Conservation (phyloP, 2,888 invertebrate genomes). For the Lapara coniferarum region DNA sequence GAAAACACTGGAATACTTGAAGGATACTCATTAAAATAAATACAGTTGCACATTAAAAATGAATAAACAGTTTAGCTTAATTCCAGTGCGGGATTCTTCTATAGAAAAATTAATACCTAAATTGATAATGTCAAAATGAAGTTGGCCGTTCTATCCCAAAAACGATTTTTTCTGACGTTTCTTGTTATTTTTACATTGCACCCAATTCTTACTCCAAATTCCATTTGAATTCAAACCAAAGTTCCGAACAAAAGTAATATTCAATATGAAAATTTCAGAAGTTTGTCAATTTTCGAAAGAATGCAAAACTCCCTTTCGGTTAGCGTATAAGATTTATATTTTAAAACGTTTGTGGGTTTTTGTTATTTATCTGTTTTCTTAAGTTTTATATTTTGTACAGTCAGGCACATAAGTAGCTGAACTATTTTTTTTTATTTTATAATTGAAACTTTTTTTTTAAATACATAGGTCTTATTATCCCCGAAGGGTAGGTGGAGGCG, state of each 20-base stretch:
- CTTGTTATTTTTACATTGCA: conserved; percentile 18
- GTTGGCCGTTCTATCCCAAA: background rate
- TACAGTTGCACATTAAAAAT: no score
- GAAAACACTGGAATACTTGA: no score
- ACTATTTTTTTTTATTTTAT: no score
- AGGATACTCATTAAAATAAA: no score
- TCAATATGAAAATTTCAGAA: conserved; percentile 21
- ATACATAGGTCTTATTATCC: no score
- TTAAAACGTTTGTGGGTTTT: conserved; percentile 9
- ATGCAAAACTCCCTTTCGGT: conserved; percentile 18
- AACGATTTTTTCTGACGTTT: conserved; percentile 1
- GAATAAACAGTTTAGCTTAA: no score
- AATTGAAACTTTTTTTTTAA: no score
- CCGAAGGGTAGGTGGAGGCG: no score
- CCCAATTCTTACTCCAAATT: background rate
- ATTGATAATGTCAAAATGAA: background rate
- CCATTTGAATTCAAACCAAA: conserved; percentile 6
- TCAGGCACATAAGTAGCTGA: no score
- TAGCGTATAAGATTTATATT: background rate
- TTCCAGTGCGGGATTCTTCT: no score
- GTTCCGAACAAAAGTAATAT: conserved; percentile 23
- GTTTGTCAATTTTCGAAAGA: conserved; percentile 12
- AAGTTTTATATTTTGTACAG: background rate
- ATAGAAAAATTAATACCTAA: no score
- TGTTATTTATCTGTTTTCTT: background rate